A percentile compares a stretch with the other conserved stretches of the same genome.
Conservation (phyloP, 2,797 vertebrate genomes). For the Dipus sagitta region DNA sequence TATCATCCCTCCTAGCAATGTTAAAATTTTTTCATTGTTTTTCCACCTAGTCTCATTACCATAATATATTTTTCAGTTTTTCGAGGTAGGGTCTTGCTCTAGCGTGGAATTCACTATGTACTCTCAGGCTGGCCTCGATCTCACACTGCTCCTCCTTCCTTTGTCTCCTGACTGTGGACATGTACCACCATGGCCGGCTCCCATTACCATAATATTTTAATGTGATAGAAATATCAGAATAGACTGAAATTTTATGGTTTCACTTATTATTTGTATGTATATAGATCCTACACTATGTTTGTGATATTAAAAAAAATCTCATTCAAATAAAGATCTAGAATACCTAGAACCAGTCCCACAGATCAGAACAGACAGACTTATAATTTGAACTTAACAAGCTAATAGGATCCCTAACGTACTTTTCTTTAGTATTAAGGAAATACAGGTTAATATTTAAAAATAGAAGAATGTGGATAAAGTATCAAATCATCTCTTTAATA, state of each 20-base stretch:
- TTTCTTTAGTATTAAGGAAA: slow-evolving; percentile 55
- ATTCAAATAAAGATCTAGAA: slow-evolving; percentile 65
- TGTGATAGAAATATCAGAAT: slow-evolving; percentile 42
- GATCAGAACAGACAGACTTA: slow-evolving; percentile 35
- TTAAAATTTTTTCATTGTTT: slow-evolving; percentile 67
- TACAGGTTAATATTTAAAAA: slow-evolving; percentile 33
- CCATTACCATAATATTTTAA: slow-evolving; percentile 60
- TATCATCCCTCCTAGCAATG: slow-evolving; percentile 62
- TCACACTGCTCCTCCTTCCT: no score
- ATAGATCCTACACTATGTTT: slow-evolving; percentile 68
- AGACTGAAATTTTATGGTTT: slow-evolving; percentile 73
- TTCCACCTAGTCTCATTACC: slow-evolving; percentile 12
- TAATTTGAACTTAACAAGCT: slow-evolving; percentile 18
- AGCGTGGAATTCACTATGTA: no score
- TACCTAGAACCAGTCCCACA: slow-evolving; percentile 67
- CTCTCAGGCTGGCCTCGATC: no score
- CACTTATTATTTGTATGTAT: slow-evolving; percentile 58
- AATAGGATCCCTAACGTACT: not conserved
- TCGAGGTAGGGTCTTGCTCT: no score
- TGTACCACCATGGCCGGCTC: no score
- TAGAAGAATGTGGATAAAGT: not conserved
- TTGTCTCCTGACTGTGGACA: no score
- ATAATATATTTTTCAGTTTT: not conserved
- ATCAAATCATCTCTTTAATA: not conserved
- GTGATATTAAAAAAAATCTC: slow-evolving; percentile 77